Evolutionary conservation across 2,888 invertebrate genomes (phyloP).

Genomic region (Erpobdella octoculata): DNA sequence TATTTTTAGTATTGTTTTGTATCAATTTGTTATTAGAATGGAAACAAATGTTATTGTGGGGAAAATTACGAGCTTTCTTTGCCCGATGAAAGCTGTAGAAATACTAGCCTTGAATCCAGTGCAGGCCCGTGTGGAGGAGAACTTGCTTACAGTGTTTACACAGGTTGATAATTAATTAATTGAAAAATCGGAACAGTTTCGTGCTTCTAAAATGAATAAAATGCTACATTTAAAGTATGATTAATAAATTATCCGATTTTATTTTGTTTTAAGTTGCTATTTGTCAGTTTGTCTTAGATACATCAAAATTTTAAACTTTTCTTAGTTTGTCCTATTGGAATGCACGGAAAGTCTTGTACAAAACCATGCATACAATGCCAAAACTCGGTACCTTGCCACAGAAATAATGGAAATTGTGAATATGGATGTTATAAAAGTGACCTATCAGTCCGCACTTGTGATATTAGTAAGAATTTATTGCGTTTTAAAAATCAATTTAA

Average conservation of each 20-base stretch:
- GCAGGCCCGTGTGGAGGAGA: background rate
- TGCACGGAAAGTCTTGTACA: background rate
- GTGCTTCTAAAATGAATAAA: too few species aligned
- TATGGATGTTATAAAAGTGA: background rate
- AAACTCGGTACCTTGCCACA: background rate
- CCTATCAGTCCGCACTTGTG: background rate
- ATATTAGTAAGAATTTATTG: background rate
- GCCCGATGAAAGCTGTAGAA: background rate
- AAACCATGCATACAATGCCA: background rate
- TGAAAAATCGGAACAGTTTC: too few species aligned
- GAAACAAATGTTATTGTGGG: background rate
- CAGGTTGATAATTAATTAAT: too few species aligned
- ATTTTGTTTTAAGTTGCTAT: too few species aligned
- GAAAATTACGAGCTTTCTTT: background rate
- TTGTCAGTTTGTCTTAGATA: too few species aligned
- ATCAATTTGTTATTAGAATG: background rate
- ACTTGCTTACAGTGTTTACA: background rate
- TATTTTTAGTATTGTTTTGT: background rate
- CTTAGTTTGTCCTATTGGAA: background rate
- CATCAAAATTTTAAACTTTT: background rate
- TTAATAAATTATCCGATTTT: too few species aligned
- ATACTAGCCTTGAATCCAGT: background rate
- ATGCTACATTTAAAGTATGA: too few species aligned
- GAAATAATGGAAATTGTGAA: background rate
- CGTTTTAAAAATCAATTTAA: background rate